Percentiles rank a stretch among this genome's conserved stretches.
These are phyloP conservation scores for Centropyge bicolor DNA, from an alignment of 2,797 vertebrate species.

Conservation along the genomic window DNA sequence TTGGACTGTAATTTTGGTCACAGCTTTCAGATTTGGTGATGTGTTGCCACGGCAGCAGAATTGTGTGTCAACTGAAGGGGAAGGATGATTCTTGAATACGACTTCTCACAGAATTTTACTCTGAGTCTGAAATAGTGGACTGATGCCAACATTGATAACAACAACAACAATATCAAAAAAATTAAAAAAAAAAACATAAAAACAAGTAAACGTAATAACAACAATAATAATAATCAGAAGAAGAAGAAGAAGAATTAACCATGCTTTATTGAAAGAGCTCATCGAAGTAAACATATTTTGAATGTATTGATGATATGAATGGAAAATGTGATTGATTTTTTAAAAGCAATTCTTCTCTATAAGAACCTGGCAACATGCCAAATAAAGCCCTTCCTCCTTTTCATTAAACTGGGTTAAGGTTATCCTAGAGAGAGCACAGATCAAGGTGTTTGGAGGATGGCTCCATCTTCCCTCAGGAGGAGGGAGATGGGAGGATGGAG, in stretches of 20 bases:
- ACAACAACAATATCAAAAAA: no score
- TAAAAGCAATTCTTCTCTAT: not conserved
- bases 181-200: no score
- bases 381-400: not conserved
- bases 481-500: not conserved
- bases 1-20: not conserved
- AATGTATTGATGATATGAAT: not conserved
- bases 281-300: not conserved
- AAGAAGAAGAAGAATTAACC: not conserved
- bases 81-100: not conserved
- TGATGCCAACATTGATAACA: not conserved
- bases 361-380: not conserved
- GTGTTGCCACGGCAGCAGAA: not conserved
- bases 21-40: not conserved
- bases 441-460: no score
- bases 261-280: not conserved
- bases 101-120: not conserved
- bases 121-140: not conserved
- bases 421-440: not conserved
- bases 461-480: no score
- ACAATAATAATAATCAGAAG: not conserved
- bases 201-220: no score
- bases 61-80: not conserved
- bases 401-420: not conserved
- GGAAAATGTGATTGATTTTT: not conserved